Evolutionary conservation across 2,113 vertebrate genomes (phyloP), one percentile per base, ranked within the genome.

Genomic region (Xerus inauris): DNA sequence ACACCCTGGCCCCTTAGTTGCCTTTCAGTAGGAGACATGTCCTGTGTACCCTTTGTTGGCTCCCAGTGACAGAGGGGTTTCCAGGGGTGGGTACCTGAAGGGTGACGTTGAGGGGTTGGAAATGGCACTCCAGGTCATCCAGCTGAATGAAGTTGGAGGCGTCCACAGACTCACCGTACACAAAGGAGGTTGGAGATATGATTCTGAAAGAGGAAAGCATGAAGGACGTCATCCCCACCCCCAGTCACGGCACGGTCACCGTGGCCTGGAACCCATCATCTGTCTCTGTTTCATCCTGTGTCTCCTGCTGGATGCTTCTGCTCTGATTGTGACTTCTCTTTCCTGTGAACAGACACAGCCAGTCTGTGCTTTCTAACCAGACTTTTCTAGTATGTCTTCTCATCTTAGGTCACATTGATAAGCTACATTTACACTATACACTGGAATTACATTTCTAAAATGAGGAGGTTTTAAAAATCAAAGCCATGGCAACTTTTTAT

Each of bases 71-170:
- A 77, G 65, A 84, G 73, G 62, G 6, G 32, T 28, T 45, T 84
- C 45, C 22, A 1, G 19, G 22, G 30, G 4, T 51, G 35, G 89
- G 96, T 99, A 99, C 99, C 99, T 99, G 99, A 91, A 99, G 99
- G 3, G 99, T 99, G 97, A 99, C 97, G 97, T 99, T 99, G 77
- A 99, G 98, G 57, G 99, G 99, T 97, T 99, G 99, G 96, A 99
- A 99, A 96, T 99, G 98, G 92, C 99, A 99, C 87, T 99, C 99
- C 64, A 99, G 98, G 95, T 99, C 99, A 38, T 99, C 99, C 87
- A 99, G 69, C 90, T 98, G 99, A 96, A 99, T 82, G 42, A 99
- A 99, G 85, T 98, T 99, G 8, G 99, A 99, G 0, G 97, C 86
- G 1, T 99, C 99, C 75, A 99, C 98, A 94, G 99, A 99, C 97